phyloP scores from a whole-genome alignment of 2,888 invertebrate genomes.

The Agrotis clavis region DNA sequence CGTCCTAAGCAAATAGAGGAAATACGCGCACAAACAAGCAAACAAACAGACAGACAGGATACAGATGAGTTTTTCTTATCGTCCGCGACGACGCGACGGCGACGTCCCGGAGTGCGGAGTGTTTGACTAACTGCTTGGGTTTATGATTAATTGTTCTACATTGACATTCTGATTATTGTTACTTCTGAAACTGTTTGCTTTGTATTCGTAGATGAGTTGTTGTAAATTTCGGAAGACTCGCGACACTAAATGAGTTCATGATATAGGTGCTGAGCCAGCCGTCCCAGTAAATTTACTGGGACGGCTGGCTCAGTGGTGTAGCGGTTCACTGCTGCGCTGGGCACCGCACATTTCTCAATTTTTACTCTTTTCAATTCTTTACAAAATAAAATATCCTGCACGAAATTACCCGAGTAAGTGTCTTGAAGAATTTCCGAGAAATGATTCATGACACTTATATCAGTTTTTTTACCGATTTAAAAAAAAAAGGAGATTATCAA shows the following conservation, averaged over 20 bases:
- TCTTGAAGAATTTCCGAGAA: conserved; percentile 11
- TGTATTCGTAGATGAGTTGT: neutral
- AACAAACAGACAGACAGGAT: conserved; percentile 48
- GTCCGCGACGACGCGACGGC: conserved; percentile 6
- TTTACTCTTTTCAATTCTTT: neutral
- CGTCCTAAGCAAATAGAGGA: conserved; percentile 63
- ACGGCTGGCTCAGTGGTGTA: no score
- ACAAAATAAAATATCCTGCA: neutral
- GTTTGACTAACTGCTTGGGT: conserved; percentile 31
- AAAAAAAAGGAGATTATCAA: no score
- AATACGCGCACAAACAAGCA: conserved; percentile 50
- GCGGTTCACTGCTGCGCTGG: no score
- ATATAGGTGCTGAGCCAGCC: no score
- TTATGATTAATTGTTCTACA: conserved; percentile 22
- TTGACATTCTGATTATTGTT: conserved; percentile 26
- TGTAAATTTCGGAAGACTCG: neutral
- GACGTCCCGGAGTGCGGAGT: neutral
- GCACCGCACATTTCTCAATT: no score
- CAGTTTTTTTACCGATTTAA: no score
- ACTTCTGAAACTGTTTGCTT: conserved; percentile 2
- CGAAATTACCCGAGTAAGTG: neutral
- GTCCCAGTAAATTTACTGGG: no score
- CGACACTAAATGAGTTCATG: no score
- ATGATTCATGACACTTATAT: conserved; percentile 15
- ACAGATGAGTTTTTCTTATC: conserved; percentile 61